Percentiles rank a stretch among this genome's conserved stretches.
phyloP scores from a whole-genome alignment of 53 echinoderm and acorn worm species.

The Pentamera pediparva region DNA sequence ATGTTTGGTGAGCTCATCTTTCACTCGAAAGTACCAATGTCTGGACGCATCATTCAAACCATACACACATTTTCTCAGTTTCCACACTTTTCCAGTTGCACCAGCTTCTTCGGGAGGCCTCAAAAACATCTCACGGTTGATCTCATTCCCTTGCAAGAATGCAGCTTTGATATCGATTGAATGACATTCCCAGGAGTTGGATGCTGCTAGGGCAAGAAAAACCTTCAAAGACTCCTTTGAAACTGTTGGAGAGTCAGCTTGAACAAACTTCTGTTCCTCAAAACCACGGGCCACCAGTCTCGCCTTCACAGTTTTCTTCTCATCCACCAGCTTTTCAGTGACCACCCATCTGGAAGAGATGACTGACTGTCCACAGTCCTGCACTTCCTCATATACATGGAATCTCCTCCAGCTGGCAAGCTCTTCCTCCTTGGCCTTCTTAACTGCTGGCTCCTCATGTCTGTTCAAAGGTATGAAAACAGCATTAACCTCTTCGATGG shows the following conservation, averaged over 20 bases:
- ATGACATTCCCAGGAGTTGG: constrained; percentile 16
- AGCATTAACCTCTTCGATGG: neutral
- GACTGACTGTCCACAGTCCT: neutral
- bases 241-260: constrained; percentile 20
- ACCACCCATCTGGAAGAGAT: neutral
- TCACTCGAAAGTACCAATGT: neutral
- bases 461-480: neutral
- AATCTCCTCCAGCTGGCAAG: neutral
- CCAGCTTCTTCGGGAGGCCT: neutral
- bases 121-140: constrained; percentile 26
- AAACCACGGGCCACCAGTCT: constrained; percentile 29
- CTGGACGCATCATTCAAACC: neutral
- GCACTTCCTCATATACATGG: neutral
- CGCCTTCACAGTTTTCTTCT: constrained; percentile 11
- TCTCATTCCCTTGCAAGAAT: constrained; percentile 21
- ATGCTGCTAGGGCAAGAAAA: constrained; percentile 11
- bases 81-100: neutral
- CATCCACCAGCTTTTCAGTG: constrained; percentile 25
- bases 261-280: constrained; percentile 30
- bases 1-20: neutral
- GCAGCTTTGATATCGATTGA: constrained; percentile 16
- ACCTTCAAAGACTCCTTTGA: constrained; percentile 5
- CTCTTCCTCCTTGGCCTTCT: neutral
- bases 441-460: neutral
- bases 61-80: neutral